A percentile compares a stretch with the other conserved stretches of the same genome.
phyloP scores from a whole-genome alignment of 2,797 vertebrate genomes.

The Ataeniobius toweri region DNA sequence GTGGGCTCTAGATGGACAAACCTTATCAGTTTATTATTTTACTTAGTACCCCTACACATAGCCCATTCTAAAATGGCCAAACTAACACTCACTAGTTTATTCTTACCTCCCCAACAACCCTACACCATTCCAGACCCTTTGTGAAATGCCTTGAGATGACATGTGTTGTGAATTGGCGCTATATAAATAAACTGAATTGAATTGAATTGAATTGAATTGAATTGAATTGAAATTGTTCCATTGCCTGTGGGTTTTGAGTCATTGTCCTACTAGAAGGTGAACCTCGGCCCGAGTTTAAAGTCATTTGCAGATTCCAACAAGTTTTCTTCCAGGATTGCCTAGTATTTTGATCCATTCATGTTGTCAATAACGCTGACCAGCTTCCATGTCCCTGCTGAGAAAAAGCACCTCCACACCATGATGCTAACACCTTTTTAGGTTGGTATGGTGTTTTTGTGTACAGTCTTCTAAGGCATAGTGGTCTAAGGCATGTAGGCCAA shows the following conservation, averaged over 20 bases:
- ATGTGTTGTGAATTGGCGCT: too few species aligned
- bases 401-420: not conserved
- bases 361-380: not conserved
- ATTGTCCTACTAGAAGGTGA: not conserved
- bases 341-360: not conserved
- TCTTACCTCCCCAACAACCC: too few species aligned
- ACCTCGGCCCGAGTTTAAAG: not conserved
- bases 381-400: not conserved
- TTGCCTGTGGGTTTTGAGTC: not conserved
- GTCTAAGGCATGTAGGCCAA: not conserved
- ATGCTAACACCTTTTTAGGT: not conserved
- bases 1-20: too few species aligned
- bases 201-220: too few species aligned
- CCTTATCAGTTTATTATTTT: too few species aligned
- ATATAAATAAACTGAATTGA: too few species aligned
- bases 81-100: too few species aligned
- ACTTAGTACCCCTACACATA: too few species aligned
- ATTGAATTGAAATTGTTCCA: not conserved
- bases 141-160: too few species aligned
- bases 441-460: not conserved
- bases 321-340: not conserved
- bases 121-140: too few species aligned
- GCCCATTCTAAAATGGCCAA: too few species aligned
- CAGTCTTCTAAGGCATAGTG: not conserved
- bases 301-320: not conserved